A percentile compares a stretch with the other conserved stretches of the same genome.
Evolutionary conservation across 2,888 invertebrate genomes (phyloP).

Genomic region (Antheraea yamamai): DNA sequence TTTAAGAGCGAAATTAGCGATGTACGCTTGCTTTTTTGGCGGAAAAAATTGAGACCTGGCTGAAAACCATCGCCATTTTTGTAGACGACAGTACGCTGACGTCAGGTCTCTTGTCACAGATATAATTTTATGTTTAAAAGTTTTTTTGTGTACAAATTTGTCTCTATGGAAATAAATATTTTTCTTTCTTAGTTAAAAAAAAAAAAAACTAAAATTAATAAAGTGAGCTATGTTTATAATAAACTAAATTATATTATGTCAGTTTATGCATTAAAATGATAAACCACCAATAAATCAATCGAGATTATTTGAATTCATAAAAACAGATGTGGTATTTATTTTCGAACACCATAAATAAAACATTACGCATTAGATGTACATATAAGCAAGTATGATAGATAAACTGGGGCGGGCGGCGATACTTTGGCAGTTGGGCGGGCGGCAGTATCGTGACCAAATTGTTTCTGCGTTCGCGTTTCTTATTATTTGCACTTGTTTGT

Average conservation of each 20-base stretch:
- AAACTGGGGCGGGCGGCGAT: slow-evolving; percentile 45
- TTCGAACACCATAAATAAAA: slow-evolving; percentile 32
- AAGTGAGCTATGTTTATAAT: neutral
- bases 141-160: too few relatives aligned
- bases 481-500: slow-evolving; percentile 14
- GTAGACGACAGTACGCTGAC: too few relatives aligned
- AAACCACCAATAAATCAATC: neutral
- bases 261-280: neutral
- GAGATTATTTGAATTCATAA: neutral
- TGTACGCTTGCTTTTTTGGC: too few relatives aligned
- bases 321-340: slow-evolving; percentile 21
- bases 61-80: too few relatives aligned
- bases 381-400: slow-evolving; percentile 32
- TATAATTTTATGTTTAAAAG: too few relatives aligned
- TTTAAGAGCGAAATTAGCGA: too few relatives aligned
- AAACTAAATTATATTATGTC: neutral
- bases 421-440: slow-evolving; percentile 62
- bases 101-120: too few relatives aligned
- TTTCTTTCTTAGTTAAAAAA: too few relatives aligned
- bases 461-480: slow-evolving; percentile 19
- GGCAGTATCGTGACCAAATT: slow-evolving; percentile 28
- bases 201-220: too few relatives aligned
- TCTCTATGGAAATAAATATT: too few relatives aligned
- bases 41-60: too few relatives aligned
- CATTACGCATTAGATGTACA: slow-evolving; percentile 18